Evolutionary conservation across 1,140 invertebrate species (phyloP).

Genomic region (Lineus longissimus): DNA sequence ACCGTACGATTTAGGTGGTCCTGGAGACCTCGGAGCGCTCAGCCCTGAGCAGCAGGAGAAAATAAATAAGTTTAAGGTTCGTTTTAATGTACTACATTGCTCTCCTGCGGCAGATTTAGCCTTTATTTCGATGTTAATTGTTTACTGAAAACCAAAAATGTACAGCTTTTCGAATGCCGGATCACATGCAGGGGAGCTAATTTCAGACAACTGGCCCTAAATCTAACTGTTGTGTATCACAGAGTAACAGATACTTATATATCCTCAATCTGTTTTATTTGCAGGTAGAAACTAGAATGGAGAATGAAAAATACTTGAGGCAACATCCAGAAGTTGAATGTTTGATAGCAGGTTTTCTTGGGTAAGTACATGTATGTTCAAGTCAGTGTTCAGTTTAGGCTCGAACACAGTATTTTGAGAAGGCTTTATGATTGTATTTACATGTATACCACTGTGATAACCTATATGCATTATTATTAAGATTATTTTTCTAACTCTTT

Average conservation of each 20-base stretch:
- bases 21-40: constrained; percentile 39
- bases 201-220: too few species aligned
- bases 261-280: constrained; percentile 18
- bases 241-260: too few species aligned
- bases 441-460: too few species aligned
- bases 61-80: constrained; percentile 46
- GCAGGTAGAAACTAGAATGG: constrained; percentile 42
- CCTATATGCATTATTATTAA: too few species aligned
- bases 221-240: background rate
- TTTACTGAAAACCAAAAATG: too few species aligned
- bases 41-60: constrained; percentile 46
- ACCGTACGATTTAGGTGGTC: constrained; percentile 42
- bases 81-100: background rate
- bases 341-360: constrained; percentile 43
- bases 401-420: too few species aligned
- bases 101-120: background rate
- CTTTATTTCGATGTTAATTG: background rate
- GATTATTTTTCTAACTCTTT: too few species aligned
- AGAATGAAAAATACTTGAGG: constrained; percentile 47
- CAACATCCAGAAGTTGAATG: constrained; percentile 51
- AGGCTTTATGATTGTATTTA: too few species aligned
- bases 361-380: constrained; percentile 26
- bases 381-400: background rate
- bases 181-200: too few species aligned
- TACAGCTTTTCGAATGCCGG: too few species aligned